Percentiles rank a stretch among this genome's conserved stretches.
Evolutionary conservation across 2,888 invertebrate species (phyloP).

Genomic region (Apamea anceps): DNA sequence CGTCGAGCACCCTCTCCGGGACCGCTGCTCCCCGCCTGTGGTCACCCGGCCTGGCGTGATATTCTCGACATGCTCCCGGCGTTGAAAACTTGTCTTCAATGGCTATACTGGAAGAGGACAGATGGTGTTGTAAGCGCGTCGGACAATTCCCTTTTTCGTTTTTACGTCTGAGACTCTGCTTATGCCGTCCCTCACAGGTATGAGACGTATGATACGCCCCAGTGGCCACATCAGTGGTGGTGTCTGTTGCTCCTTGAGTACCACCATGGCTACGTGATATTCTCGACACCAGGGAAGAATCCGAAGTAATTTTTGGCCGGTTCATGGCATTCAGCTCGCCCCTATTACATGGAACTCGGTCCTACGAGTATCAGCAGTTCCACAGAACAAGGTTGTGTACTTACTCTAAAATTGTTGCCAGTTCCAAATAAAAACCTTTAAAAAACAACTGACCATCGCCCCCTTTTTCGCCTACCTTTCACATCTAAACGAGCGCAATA

Average conservation of each 20-base stretch:
- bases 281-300: no score
- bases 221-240: no score
- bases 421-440: not conserved
- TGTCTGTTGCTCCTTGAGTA: no score
- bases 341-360: not conserved
- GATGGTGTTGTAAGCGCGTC: not conserved
- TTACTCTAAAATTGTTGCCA: not conserved
- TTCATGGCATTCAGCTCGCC: not conserved
- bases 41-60: no score
- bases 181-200: no score
- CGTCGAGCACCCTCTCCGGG: no score
- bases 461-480: not conserved
- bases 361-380: not conserved
- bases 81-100: not conserved
- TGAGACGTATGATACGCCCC: no score
- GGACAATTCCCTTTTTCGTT: not conserved
- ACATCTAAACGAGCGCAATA: constrained; percentile 12
- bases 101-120: not conserved
- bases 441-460: not conserved
- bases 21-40: no score
- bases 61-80: no score
- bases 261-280: no score
- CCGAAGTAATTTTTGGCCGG: not conserved
- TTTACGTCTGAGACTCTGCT: no score
- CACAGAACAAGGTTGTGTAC: not conserved